Evolutionary conservation across 2,797 vertebrate species (phyloP).

Genomic region (Muscicapa comitata): DNA sequence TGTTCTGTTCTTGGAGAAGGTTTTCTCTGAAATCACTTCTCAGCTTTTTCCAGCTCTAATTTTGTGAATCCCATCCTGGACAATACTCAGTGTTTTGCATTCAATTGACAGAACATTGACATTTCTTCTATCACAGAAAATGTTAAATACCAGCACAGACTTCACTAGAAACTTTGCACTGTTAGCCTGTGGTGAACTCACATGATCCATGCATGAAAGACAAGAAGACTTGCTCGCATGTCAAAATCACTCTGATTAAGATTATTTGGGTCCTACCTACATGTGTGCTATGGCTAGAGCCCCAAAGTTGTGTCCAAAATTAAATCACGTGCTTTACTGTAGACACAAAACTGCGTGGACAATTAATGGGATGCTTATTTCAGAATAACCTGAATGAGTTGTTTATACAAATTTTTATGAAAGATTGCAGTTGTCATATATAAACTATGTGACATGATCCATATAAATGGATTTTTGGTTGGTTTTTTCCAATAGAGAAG

Average conservation of each 20-base stretch:
- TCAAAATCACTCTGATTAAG: neutral
- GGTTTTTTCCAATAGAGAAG: neutral
- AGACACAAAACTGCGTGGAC: neutral
- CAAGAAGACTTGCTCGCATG: conserved; percentile 19
- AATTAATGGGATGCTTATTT: conserved; percentile 20
- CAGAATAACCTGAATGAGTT: neutral
- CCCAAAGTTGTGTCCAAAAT: neutral
- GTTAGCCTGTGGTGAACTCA: neutral
- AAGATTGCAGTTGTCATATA: neutral
- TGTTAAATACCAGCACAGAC: neutral
- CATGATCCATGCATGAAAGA: conserved; percentile 1
- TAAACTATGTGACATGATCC: neutral
- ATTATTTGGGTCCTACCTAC: neutral
- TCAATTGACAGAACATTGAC: neutral
- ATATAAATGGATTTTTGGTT: neutral
- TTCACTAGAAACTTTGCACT: neutral
- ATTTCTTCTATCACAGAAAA: neutral
- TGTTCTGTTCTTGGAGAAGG: neutral
- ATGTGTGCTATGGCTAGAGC: neutral
- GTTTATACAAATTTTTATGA: neutral
- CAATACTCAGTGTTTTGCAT: neutral
- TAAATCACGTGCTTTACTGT: neutral
- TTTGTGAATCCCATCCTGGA: neutral
- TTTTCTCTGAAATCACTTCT: neutral
- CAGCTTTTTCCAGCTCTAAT: neutral